A percentile compares a stretch with the other conserved stretches of the same genome.
These are phyloP conservation scores for Tenthredo amoena DNA, from an alignment of 2,888 invertebrate genomes.

Conservation along the genomic window DNA sequence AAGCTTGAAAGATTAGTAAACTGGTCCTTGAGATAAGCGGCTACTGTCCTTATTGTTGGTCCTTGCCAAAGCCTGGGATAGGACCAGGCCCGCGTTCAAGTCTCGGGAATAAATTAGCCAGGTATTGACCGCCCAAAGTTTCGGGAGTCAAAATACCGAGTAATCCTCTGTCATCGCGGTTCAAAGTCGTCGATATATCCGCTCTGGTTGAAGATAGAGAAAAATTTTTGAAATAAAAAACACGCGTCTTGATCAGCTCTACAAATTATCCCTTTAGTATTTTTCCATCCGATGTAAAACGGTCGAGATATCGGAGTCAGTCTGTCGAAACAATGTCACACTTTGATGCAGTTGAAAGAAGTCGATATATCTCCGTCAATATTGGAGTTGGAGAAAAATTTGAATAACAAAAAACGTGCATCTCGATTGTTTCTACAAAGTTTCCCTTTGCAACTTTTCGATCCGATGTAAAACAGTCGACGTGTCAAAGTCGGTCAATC, in stretches of 20 bases:
- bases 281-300: not conserved
- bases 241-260: not conserved
- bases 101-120: constrained; percentile 34
- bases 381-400: not conserved
- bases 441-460: not conserved
- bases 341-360: not conserved
- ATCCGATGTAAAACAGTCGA: not conserved
- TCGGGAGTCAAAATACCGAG: not conserved
- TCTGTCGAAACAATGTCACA: not conserved
- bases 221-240: not conserved
- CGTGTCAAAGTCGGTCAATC: not conserved
- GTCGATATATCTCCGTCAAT: not conserved
- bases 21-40: constrained; percentile 48
- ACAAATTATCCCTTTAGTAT: not conserved
- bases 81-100: not conserved
- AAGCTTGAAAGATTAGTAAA: constrained; percentile 49
- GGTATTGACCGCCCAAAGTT: constrained; percentile 10
- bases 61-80: not conserved
- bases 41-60: constrained; percentile 46
- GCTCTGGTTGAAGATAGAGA: not conserved
- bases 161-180: not conserved
- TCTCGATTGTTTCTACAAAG: not conserved
- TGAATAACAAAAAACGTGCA: not conserved
- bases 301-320: not conserved
- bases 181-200: not conserved